These are phyloP conservation scores for Vicugna pacos DNA, from an alignment of 2,113 vertebrate species.

Conservation along the genomic window DNA sequence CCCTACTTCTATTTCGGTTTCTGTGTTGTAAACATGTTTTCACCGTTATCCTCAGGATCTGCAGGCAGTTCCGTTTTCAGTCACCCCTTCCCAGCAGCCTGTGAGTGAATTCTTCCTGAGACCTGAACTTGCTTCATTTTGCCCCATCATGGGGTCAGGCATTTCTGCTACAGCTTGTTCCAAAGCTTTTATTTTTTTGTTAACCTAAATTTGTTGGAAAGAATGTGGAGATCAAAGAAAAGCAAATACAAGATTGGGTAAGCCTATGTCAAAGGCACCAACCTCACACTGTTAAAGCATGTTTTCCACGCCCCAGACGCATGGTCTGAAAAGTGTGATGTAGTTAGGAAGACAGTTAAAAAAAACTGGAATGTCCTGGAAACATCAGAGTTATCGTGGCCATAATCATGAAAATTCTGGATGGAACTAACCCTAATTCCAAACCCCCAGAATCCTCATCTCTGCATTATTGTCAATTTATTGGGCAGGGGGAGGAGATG, in stretches of 20 bases:
- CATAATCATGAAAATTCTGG: not conserved
- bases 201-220: not conserved
- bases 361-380: not conserved
- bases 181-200: not conserved
- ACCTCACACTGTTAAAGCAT: not conserved
- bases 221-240: not conserved
- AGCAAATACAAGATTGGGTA: not conserved
- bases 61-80: conserved; percentile 49
- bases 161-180: not conserved
- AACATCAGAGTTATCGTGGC: not conserved
- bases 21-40: conserved; percentile 61
- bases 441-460: not conserved
- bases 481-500: not conserved
- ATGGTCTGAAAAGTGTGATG: not conserved
- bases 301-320: not conserved
- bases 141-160: not conserved
- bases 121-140: not conserved
- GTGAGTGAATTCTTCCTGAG: not conserved
- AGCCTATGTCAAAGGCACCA: not conserved
- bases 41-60: not conserved
- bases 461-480: not conserved
- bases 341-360: not conserved
- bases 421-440: not conserved
- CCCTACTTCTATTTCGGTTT: not conserved
- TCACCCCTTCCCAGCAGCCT: not conserved